Percentiles rank a stretch among this genome's conserved stretches.
Conservation (phyloP, 1,140 invertebrate species). For the Cryptotermes secundus region DNA sequence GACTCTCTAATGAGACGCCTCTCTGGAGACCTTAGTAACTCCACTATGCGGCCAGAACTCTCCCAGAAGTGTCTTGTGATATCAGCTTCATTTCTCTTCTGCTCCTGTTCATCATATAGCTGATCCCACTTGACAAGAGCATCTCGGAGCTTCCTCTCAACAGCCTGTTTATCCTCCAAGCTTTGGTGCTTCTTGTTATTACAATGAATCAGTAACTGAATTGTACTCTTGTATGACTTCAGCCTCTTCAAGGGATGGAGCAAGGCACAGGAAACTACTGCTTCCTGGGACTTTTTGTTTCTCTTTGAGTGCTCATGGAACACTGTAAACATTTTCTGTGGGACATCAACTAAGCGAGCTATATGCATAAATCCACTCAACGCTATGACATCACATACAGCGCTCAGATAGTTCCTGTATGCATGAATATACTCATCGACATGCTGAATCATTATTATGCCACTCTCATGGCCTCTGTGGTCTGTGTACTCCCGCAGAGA, state of each 20-base stretch:
- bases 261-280: conserved; percentile 49
- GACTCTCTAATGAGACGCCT: conserved; percentile 78
- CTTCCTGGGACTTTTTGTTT: conserved; percentile 21
- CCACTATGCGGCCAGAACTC: conserved; percentile 62
- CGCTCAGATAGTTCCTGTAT: conserved; percentile 70
- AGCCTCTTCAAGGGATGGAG: conserved; percentile 59
- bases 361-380: conserved; percentile 69
- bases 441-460: conserved; percentile 67
- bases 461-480: conserved; percentile 59
- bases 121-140: conserved; percentile 58
- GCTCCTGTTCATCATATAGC: conserved; percentile 61
- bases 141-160: conserved; percentile 27
- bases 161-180: background rate
- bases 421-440: conserved; percentile 70
- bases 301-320: conserved; percentile 54
- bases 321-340: conserved; percentile 57
- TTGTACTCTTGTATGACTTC: conserved; percentile 52
- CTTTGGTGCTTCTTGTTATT: background rate
- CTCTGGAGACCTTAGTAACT: conserved; percentile 63
- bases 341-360: conserved; percentile 60
- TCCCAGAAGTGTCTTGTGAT: conserved; percentile 76
- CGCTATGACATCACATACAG: conserved; percentile 72
- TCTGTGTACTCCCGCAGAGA: conserved; percentile 66
- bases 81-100: conserved; percentile 64
- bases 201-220: conserved; percentile 25